Base-by-base conservation (phyloP, 2,888 invertebrate genomes). In the Parnassius mnemosyne region DNA sequence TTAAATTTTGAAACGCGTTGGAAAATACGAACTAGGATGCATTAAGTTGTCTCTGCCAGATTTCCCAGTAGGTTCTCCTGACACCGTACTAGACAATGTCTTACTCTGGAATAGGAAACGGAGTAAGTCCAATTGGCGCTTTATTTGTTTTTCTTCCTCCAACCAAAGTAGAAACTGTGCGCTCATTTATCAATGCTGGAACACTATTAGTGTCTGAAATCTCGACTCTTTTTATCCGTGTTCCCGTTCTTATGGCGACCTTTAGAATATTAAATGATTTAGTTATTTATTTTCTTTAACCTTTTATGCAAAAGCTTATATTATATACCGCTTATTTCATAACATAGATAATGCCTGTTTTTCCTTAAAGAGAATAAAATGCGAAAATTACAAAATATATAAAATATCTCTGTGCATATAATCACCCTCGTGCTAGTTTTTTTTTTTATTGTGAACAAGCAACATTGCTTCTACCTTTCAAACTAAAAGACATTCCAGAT, bases 41-140 rank as follows among this genome's bases (percentile, higher is more conserved):
- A 74, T 74, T 73, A 74, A 73, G 67, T 67, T 74, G 74, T 73
- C 74, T 68, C 65, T 53, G 60, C 66, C 67, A 71, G 74, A 74
- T 74, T 74, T 74, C 74, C 74, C 71, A 69, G 71, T 66, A 69
- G 74, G 73, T 74, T 71, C 71, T 71, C 71, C 68, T 70, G 71
- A 71, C 73, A 73, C 69, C 64, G 64, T 62, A 68, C 62, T 60
- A 66, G 70, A 68, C 69, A 68, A 60, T 66, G 69, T 68, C 71
- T 68, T 64, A 56, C 43, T 63, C 59, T 52, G 11, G 66, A 63
- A 65, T 67, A 69, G 63, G 64, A 60, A 68, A 68, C 62, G 63
- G 65, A 54, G 61, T 64, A 65, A 67, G 62, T 66, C 63, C 66
- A 64, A 63, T 63, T 58, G 65, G 59, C 61, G 67, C 66, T 69